Evolutionary conservation across 2,797 vertebrate genomes (phyloP).

Genomic region (Columba guinea): DNA sequence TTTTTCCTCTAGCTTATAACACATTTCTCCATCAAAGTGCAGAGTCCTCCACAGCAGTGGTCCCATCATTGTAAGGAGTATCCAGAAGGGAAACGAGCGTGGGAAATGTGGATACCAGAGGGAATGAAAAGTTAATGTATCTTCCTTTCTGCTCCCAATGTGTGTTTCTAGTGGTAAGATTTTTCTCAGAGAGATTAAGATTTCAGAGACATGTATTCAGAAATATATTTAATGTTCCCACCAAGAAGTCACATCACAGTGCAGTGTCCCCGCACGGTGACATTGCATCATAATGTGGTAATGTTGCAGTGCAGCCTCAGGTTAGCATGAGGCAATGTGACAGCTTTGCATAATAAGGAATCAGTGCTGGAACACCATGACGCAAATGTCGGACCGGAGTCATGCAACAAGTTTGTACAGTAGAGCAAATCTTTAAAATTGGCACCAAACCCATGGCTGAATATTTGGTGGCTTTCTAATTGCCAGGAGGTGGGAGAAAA

Average conservation of each 20-base stretch:
- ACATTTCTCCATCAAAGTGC: not conserved
- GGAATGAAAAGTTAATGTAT: not conserved
- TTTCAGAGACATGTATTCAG: accelerated
- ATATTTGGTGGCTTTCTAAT: not conserved
- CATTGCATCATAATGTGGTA: not conserved
- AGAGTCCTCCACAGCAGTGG: not conserved
- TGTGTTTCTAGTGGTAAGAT: accelerated
- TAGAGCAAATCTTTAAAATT: not conserved
- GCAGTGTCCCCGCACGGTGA: not conserved
- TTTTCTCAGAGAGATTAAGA: not conserved
- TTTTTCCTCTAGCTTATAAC: not conserved
- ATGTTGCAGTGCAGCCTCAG: not conserved
- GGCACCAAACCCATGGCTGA: not conserved
- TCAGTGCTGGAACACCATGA: not conserved
- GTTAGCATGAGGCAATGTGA: not conserved
- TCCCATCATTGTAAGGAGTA: not conserved
- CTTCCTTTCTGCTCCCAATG: not conserved
- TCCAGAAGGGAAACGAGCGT: not conserved
- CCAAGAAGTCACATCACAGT: not conserved
- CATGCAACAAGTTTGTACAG: conserved; percentile 22
- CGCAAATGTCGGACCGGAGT: not conserved
- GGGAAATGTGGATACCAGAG: not conserved
- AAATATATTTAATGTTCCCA: not conserved
- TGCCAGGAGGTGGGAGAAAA: not conserved
- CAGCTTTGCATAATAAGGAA: not conserved